Base-by-base conservation (phyloP, 1,140 invertebrate species). In the Drosophila suzukii region DNA sequence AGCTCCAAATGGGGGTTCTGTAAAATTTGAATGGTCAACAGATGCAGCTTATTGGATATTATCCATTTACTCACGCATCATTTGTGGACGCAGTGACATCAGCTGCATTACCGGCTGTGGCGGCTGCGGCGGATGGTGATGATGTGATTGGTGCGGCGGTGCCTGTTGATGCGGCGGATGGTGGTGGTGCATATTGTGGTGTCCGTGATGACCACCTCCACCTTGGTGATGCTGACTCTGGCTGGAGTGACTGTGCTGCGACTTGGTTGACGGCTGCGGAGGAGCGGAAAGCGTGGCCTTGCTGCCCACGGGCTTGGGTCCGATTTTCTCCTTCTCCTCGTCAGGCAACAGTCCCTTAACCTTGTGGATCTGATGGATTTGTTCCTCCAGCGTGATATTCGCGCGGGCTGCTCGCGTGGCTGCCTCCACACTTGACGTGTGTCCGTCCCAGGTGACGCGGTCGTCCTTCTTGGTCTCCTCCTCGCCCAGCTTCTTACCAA, bases 401-500 rank as follows among this genome's bases (percentile, higher is more conserved):
- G 98, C 98, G 39, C 98, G 93, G 0, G 98, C 98, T 12, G 97
- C 97, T 51, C 97, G 93, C 0, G 97, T 98, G 0, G 97, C 97
- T 0, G 97, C 96, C 93, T 99, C 97, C 78, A 98, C 96, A 90
- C 96, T 98, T 1, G 97, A 97, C 0, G 97, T 98, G 91, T 99
- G 98, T n/a, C 98, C 98, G 93, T 99, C 98, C 98, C 98, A 99
- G 24, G 97, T 98, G 2, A 98, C 97, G 79, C 97, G 98, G 89
- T 98, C 97, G 90, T 97, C 96, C 92, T 96, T 96, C 75, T 95
- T 95, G 73, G 95, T 96, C 92, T 96, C 98, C 88, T 99, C 98
- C 92, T 99, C 98, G 8, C 99, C 99, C 75, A 99, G 98, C 93
- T 99, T 99, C 93, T 99, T 98, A 95, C 99, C 99, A 92, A 99